Conservation (phyloP, 2,888 invertebrate genomes). For the Eumacrocentrus americanus region DNA sequence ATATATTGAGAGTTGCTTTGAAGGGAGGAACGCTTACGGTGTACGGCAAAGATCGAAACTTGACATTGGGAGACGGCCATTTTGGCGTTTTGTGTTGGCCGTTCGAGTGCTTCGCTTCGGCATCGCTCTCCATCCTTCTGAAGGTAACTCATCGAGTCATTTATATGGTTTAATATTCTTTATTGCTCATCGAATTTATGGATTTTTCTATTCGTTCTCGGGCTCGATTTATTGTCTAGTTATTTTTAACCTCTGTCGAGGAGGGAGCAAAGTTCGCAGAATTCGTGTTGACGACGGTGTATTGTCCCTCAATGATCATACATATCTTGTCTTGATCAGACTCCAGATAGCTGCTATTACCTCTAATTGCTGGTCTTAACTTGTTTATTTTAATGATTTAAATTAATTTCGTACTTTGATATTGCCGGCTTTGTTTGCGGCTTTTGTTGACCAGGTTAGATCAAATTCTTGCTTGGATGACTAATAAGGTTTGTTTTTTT, state of each 20-base stretch:
- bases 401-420: too few species aligned
- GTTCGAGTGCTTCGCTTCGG: conserved; percentile 52
- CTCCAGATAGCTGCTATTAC: neutral
- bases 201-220: conserved; percentile 25
- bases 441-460: neutral
- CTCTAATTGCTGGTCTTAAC: too few species aligned
- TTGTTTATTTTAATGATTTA: too few species aligned
- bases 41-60: conserved; percentile 41
- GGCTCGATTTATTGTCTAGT: neutral
- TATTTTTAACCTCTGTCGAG: conserved; percentile 31
- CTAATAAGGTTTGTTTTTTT: conserved; percentile 6
- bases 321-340: neutral
- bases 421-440: neutral
- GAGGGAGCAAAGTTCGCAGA: conserved; percentile 33
- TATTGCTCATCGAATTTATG: conserved; percentile 1
- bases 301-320: neutral
- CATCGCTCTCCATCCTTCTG: conserved; percentile 57
- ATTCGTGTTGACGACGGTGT: conserved; percentile 34
- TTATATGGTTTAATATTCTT: conserved; percentile 15
- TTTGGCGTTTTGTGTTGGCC: conserved; percentile 58
- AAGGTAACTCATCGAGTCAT: conserved; percentile 45
- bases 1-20: conserved; percentile 25
- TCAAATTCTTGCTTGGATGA: neutral
- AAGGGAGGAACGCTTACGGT: conserved; percentile 24
- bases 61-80: conserved; percentile 65